Conservation (phyloP, 2,888 invertebrate species). For the Argyresthia goedartella region DNA sequence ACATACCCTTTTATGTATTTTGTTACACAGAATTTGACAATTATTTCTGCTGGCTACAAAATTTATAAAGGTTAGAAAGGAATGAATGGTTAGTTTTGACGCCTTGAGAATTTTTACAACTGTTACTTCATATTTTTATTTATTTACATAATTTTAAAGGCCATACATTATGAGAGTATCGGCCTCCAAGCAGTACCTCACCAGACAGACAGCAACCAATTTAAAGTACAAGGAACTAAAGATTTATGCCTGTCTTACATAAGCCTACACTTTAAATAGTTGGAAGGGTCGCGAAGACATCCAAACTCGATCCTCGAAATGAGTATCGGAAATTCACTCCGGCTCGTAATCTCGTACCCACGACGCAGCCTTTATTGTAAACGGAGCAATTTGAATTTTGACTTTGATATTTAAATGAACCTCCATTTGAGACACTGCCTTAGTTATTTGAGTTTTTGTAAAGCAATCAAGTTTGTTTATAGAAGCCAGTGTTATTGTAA, state of each 20-base stretch:
- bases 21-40: too few species aligned
- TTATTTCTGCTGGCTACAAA: too few species aligned
- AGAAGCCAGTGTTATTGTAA: slow-evolving; percentile 64
- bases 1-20: too few species aligned
- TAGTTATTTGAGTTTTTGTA: slow-evolving; percentile 71
- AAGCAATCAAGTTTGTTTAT: slow-evolving; percentile 71
- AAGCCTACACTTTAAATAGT: background rate
- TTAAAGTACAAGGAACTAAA: background rate
- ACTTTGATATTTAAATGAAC: slow-evolving; percentile 70
- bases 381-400: slow-evolving; percentile 69
- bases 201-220: background rate
- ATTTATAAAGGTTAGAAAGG: too few species aligned
- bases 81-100: too few species aligned
- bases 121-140: too few species aligned
- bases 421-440: slow-evolving; percentile 70
- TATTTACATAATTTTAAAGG: too few species aligned
- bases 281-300: slow-evolving; percentile 46
- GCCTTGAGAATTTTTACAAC: too few species aligned
- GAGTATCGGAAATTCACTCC: slow-evolving; percentile 71
- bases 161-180: too few species aligned
- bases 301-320: slow-evolving; percentile 62
- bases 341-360: slow-evolving; percentile 64
- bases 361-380: slow-evolving; percentile 68
- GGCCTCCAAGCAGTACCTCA: too few species aligned
- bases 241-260: background rate